phyloP scores from a whole-genome alignment of 1,140 invertebrate species.

The Uloborus diversus region DNA sequence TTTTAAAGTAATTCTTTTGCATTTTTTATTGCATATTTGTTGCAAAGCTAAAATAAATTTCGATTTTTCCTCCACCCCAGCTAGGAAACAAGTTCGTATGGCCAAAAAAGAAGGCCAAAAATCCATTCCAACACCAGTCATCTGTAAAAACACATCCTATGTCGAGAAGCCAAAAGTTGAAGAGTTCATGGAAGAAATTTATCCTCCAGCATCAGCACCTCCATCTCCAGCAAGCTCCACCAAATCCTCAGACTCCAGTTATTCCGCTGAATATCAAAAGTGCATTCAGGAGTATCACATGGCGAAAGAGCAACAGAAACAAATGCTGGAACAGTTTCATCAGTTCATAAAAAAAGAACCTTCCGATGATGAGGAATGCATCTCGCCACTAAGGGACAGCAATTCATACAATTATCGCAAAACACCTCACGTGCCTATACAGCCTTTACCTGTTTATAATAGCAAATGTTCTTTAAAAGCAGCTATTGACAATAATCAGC shows the following conservation, averaged over 20 bases:
- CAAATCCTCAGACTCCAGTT: neutral
- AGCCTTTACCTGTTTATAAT: neutral
- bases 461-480: neutral
- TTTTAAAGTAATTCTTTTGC: no score
- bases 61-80: neutral
- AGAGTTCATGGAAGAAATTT: neutral
- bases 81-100: neutral
- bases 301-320: neutral
- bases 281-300: neutral
- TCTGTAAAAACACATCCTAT: neutral
- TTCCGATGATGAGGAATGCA: neutral
- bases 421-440: neutral
- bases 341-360: neutral
- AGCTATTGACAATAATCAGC: neutral
- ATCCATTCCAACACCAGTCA: conserved; percentile 2
- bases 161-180: neutral
- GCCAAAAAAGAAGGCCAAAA: neutral
- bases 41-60: neutral
- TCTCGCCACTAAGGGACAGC: neutral
- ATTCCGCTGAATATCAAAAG: neutral
- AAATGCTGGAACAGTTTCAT: neutral
- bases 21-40: neutral
- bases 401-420: neutral
- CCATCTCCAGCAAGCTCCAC: neutral
- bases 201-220: neutral